A percentile compares a stretch with the other conserved stretches of the same genome.
phyloP scores from a whole-genome alignment of 2,797 vertebrate species.

The Rhinichthys osculus region DNA sequence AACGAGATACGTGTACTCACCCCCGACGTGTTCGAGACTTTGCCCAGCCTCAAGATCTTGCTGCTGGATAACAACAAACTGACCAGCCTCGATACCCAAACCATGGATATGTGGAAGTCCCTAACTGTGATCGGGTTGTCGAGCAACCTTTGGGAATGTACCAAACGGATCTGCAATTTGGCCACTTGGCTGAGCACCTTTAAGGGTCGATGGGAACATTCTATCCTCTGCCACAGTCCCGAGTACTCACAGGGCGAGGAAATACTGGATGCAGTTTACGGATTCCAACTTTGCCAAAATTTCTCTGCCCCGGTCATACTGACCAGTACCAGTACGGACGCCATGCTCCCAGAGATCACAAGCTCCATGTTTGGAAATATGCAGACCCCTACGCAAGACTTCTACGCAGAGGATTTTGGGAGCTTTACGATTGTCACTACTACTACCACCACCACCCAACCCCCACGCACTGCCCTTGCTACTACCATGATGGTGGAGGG shows the following conservation, averaged over 20 bases:
- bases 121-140: constrained; percentile 92
- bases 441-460: constrained; percentile 71
- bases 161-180: constrained; percentile 93
- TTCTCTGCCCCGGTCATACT: constrained; percentile 89
- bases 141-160: constrained; percentile 98
- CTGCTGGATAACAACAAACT: constrained; percentile 99
- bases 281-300: constrained; percentile 99
- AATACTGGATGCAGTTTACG: constrained; percentile 96
- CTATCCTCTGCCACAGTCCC: constrained; percentile 94
- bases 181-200: constrained; percentile 95
- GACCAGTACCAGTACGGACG: constrained; percentile 80
- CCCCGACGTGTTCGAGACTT: constrained; percentile 92
- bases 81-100: constrained; percentile 88
- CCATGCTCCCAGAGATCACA: constrained; percentile 81
- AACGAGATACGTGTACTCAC: constrained; percentile 94
- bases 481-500: constrained; percentile 75
- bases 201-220: constrained; percentile 97
- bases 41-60: constrained; percentile 95
- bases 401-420: constrained; percentile 94
- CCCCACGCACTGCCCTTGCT: constrained; percentile 72
- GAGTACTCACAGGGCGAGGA: constrained; percentile 98
- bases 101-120: constrained; percentile 89
- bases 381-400: constrained; percentile 91
- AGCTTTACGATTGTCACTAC: constrained; percentile 88
- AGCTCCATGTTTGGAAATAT: constrained; percentile 92